phyloP scores from a whole-genome alignment of 2,113 vertebrate species.

The Tiliqua scincoides region DNA sequence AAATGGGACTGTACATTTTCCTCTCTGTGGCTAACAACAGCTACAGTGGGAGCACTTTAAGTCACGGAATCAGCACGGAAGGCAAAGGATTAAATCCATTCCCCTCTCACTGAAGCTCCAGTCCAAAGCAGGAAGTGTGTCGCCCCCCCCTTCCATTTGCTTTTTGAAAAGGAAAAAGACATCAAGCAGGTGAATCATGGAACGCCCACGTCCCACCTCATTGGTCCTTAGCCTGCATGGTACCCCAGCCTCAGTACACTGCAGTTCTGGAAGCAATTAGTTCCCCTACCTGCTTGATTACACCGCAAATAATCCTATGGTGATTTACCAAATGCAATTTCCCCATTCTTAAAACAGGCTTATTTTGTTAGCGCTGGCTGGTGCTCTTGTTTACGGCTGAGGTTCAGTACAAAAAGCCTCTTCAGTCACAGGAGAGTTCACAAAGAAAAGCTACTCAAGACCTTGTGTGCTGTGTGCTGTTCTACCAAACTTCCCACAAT shows the following conservation, averaged over 20 bases:
- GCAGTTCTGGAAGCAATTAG: slow-evolving; percentile 25
- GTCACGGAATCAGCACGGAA: too few species aligned
- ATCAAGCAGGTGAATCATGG: too few species aligned
- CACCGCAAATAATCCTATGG: neutral
- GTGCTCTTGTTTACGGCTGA: slow-evolving; percentile 3
- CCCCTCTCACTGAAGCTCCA: too few species aligned
- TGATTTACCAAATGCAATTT: slow-evolving; percentile 30
- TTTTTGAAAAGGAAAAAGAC: too few species aligned
- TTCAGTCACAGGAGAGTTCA: neutral
- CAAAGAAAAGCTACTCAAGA: neutral
- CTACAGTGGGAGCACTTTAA: too few species aligned
- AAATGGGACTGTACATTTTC: too few species aligned
- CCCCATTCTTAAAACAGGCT: slow-evolving; percentile 4
- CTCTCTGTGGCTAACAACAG: too few species aligned
- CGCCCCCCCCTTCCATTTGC: too few species aligned
- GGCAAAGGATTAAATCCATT: too few species aligned
- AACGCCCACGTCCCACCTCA: neutral
- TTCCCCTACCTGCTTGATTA: slow-evolving; percentile 10
- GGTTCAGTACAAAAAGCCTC: neutral
- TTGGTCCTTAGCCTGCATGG: neutral
- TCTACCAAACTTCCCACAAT: neutral
- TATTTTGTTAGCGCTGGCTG: slow-evolving; percentile 31
- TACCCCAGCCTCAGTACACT: neutral
- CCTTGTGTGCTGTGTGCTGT: neutral
- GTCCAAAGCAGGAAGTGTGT: too few species aligned